Evolutionary conservation across 2,888 invertebrate genomes (phyloP).

Genomic region (Troides helena): DNA sequence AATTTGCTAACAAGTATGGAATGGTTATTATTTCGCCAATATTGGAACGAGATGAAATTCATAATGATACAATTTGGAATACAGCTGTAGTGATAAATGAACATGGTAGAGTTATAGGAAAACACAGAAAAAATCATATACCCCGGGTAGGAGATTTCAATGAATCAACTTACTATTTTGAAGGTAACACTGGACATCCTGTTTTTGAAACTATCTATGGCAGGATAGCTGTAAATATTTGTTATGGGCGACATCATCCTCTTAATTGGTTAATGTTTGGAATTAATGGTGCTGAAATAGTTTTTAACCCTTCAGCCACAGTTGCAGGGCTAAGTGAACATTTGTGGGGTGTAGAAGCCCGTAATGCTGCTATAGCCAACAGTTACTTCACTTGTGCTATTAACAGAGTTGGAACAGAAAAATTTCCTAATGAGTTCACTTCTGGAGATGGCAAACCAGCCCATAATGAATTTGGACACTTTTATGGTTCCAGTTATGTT

Average conservation of each 20-base stretch:
- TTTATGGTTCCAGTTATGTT: conserved; percentile 97
- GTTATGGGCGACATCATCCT: conserved; percentile 99
- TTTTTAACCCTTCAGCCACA: conserved; percentile 99
- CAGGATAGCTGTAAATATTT: conserved; percentile 96
- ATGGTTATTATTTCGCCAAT: conserved; percentile 98
- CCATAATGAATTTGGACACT: conserved; percentile 95
- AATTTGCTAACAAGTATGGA: conserved; percentile 88
- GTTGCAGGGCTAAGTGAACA: conserved; percentile 91
- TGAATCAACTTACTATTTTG: conserved; percentile 98
- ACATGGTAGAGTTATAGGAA: conserved; percentile 92
- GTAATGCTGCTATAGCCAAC: conserved; percentile 98
- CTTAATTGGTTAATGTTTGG: conserved; percentile 99
- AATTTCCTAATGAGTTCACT: conserved; percentile 82
- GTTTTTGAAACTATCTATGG: conserved; percentile 94
- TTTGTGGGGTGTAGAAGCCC: conserved; percentile 96
- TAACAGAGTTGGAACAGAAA: conserved; percentile 96
- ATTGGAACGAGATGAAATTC: conserved; percentile 92
- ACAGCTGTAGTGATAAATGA: conserved; percentile 96
- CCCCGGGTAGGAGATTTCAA: conserved; percentile 99
- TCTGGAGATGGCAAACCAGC: conserved; percentile 85
- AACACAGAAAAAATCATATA: conserved; percentile 98
- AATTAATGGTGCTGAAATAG: conserved; percentile 98
- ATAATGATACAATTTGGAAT: conserved; percentile 96
- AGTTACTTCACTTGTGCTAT: conserved; percentile 95
- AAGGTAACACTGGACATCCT: conserved; percentile 97